These are phyloP conservation scores for Chrysoperla carnea DNA, from an alignment of 1,140 invertebrate species.

Conservation along the genomic window DNA sequence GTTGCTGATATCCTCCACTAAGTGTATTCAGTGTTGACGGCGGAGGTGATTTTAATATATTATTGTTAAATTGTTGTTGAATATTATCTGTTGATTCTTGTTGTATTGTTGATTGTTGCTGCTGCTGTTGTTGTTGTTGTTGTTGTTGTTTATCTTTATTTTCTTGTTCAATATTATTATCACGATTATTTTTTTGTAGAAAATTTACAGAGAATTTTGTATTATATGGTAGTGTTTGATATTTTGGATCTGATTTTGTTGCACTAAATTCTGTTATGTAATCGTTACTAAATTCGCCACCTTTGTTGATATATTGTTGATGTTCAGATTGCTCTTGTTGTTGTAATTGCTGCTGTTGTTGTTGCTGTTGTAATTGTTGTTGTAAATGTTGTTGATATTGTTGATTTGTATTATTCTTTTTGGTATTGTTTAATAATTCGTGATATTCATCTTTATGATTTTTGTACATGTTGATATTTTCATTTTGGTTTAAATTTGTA, in stretches of 20 bases:
- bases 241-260: constrained; percentile 83
- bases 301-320: constrained; percentile 12
- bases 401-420: constrained; percentile 26
- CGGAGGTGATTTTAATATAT: constrained; percentile 11
- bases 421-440: constrained; percentile 25
- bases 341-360: constrained; percentile 18
- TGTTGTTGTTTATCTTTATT: constrained; percentile 8
- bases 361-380: constrained; percentile 6
- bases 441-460: constrained; percentile 23
- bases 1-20: constrained; percentile 2
- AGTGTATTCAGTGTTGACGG: not conserved
- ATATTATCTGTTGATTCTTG: constrained; percentile 16
- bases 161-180: constrained; percentile 4
- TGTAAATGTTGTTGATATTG: constrained; percentile 19
- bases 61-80: constrained; percentile 8
- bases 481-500: constrained; percentile 7
- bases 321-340: constrained; percentile 16
- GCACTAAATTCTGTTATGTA: constrained; percentile 25
- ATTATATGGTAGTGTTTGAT: constrained; percentile 82
- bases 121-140: constrained; percentile 14
- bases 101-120: constrained; percentile 20
- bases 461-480: constrained; percentile 9
- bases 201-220: constrained; percentile 58
- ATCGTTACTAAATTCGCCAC: constrained; percentile 10
- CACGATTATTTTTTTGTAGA: constrained; percentile 10